A percentile compares a stretch with the other conserved stretches of the same genome.
These are phyloP conservation scores for Exephanes ischioxanthus DNA, from an alignment of 2,888 invertebrate genomes.

Conservation along the genomic window DNA sequence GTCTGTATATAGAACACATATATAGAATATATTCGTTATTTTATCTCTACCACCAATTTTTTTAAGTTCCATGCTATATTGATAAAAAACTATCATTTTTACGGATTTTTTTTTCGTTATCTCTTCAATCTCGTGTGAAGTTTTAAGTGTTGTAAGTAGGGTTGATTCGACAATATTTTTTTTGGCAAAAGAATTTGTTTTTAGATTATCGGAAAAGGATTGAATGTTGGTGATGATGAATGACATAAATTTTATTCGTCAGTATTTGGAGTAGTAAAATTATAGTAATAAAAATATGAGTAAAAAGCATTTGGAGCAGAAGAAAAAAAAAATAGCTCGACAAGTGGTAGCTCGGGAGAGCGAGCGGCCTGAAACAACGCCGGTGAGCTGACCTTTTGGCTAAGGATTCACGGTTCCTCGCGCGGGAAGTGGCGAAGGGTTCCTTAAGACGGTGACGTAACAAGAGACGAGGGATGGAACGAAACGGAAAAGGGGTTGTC, in stretches of 20 bases:
- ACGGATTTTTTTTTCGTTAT: no score
- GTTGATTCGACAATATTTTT: no score
- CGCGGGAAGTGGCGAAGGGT: constrained; percentile 4
- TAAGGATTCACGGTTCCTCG: constrained; percentile 22
- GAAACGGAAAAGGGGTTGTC: constrained; percentile 48
- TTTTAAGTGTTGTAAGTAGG: no score
- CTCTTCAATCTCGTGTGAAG: no score
- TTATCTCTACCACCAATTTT: no score
- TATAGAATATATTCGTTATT: no score
- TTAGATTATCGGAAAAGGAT: neutral
- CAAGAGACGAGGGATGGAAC: constrained; percentile 44
- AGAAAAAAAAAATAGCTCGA: neutral
- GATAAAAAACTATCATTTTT: no score
- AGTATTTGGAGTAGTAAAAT: neutral
- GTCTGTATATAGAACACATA: no score
- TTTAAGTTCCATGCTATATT: no score
- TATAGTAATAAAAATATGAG: no score
- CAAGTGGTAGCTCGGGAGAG: neutral
- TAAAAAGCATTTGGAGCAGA: neutral
- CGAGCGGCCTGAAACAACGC: neutral
- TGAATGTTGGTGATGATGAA: neutral
- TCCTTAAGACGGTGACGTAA: constrained; percentile 42
- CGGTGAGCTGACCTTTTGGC: constrained; percentile 34
- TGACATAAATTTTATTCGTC: neutral
- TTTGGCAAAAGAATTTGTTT: no score